These are phyloP conservation scores for Argyrosomus regius DNA, from an alignment of 2,797 vertebrate genomes.

Conservation along the genomic window DNA sequence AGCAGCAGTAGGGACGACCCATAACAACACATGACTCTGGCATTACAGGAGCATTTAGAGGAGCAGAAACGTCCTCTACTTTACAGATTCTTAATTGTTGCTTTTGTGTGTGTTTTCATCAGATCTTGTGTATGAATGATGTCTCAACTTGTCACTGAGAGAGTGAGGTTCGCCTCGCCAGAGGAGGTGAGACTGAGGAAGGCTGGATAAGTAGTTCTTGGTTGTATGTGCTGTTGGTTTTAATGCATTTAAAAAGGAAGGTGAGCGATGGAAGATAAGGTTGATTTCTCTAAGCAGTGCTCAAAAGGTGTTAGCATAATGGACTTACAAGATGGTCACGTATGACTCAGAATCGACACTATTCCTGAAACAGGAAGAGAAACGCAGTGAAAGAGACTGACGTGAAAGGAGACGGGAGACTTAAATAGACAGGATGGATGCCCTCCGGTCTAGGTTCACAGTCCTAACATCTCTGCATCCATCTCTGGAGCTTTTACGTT, in stretches of 20 bases:
- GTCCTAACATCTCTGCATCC: slow-evolving; percentile 85
- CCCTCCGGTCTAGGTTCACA: slow-evolving; percentile 86
- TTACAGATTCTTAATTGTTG: slow-evolving; percentile 63
- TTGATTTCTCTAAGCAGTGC: slow-evolving; percentile 45
- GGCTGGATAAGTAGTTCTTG: slow-evolving; percentile 53
- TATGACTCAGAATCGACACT: slow-evolving; percentile 82
- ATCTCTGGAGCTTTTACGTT: slow-evolving; percentile 80
- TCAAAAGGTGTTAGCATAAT: slow-evolving; percentile 68
- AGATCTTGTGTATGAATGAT: slow-evolving; percentile 44
- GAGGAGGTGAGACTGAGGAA: slow-evolving; percentile 59
- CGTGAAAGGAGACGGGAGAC: slow-evolving; percentile 58
- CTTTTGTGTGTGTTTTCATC: slow-evolving; percentile 41
- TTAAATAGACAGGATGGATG: slow-evolving; percentile 65
- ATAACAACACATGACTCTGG: slow-evolving; percentile 54
- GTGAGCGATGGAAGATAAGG: slow-evolving; percentile 21
- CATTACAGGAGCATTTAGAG: slow-evolving; percentile 42
- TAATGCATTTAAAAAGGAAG: slow-evolving; percentile 31
- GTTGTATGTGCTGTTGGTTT: slow-evolving; percentile 44
- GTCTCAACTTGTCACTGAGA: slow-evolving; percentile 43
- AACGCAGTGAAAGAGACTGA: slow-evolving; percentile 53
- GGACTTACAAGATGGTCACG: slow-evolving; percentile 89
- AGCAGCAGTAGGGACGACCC: slow-evolving; percentile 60
- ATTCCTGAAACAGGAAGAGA: slow-evolving; percentile 56
- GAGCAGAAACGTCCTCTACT: slow-evolving; percentile 45
- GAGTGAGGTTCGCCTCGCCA: slow-evolving; percentile 42